Conservation (phyloP, 2,888 invertebrate genomes). For the Cancer borealis region DNA sequence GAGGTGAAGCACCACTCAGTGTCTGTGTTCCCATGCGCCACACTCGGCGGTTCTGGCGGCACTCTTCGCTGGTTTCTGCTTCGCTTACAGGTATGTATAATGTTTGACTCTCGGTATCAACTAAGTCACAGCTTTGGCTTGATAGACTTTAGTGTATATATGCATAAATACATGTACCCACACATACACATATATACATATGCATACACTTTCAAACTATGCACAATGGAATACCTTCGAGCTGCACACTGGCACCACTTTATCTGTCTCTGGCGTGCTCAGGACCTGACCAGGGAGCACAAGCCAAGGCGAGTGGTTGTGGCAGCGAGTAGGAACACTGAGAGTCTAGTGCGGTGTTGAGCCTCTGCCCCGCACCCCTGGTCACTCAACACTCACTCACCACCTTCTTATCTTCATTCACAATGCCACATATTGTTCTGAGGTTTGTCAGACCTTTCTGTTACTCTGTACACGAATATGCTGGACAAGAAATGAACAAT, state of each 20-base stretch:
- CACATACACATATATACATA: slow-evolving; percentile 59
- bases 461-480: slow-evolving; percentile 40
- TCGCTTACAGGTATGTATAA: slow-evolving; percentile 63
- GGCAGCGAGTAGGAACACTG: slow-evolving; percentile 75
- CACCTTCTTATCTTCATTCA: slow-evolving; percentile 32
- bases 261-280: slow-evolving; percentile 48
- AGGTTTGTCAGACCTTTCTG: slow-evolving; percentile 4
- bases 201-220: slow-evolving; percentile 59
- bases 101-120: slow-evolving; percentile 60
- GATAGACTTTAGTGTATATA: slow-evolving; percentile 63
- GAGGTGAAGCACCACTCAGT: slow-evolving; percentile 68
- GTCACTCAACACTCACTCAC: slow-evolving; percentile 52
- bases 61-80: slow-evolving; percentile 51
- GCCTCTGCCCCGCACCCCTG: slow-evolving; percentile 68
- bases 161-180: slow-evolving; percentile 54
- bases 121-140: slow-evolving; percentile 73
- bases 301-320: slow-evolving; percentile 59
- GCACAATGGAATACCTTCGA: slow-evolving; percentile 71
- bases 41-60: slow-evolving; percentile 56
- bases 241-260: slow-evolving; percentile 72
- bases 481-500: slow-evolving; percentile 35
- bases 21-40: slow-evolving; percentile 64
- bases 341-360: slow-evolving; percentile 73
- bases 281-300: slow-evolving; percentile 24
- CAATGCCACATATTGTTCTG: slow-evolving; percentile 54